Evolutionary conservation across 2,113 vertebrate genomes (phyloP).

Genomic region (Dasyornis broadbenti): DNA sequence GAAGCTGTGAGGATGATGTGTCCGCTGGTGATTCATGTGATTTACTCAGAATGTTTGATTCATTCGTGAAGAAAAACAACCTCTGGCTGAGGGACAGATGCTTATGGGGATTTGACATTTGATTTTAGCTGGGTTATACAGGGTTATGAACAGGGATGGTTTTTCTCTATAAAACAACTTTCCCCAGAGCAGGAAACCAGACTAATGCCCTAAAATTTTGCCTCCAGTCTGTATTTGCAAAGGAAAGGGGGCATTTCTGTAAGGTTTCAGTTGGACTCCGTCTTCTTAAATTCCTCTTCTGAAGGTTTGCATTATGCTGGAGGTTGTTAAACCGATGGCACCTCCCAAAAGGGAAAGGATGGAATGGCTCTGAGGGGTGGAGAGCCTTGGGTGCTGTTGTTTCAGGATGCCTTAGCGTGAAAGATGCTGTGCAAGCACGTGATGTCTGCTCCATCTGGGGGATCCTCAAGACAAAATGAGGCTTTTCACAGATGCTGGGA

Average conservation of each 20-base stretch:
- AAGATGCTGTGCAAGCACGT: not conserved
- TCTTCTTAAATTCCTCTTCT: not conserved
- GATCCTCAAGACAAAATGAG: not conserved
- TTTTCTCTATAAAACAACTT: not conserved
- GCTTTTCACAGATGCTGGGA: not conserved
- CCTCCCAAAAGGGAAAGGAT: not conserved
- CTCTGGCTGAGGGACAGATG: constrained; percentile 25
- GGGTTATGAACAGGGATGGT: not conserved
- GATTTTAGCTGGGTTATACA: not conserved
- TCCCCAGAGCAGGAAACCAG: not conserved
- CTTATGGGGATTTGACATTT: constrained; percentile 18
- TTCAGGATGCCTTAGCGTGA: not conserved
- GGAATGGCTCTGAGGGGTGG: not conserved
- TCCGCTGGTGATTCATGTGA: constrained; percentile 54
- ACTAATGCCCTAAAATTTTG: not conserved
- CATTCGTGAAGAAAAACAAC: constrained; percentile 28
- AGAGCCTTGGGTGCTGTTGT: not conserved
- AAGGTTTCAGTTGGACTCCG: not conserved
- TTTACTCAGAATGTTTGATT: constrained; percentile 46
- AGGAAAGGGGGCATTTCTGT: not conserved
- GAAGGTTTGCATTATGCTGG: not conserved
- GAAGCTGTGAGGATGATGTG: constrained; percentile 51
- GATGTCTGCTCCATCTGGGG: not conserved
- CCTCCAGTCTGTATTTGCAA: not conserved
- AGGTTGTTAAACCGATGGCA: not conserved